Conservation (phyloP, 2,888 invertebrate genomes). For the Helicoverpa assulta region DNA sequence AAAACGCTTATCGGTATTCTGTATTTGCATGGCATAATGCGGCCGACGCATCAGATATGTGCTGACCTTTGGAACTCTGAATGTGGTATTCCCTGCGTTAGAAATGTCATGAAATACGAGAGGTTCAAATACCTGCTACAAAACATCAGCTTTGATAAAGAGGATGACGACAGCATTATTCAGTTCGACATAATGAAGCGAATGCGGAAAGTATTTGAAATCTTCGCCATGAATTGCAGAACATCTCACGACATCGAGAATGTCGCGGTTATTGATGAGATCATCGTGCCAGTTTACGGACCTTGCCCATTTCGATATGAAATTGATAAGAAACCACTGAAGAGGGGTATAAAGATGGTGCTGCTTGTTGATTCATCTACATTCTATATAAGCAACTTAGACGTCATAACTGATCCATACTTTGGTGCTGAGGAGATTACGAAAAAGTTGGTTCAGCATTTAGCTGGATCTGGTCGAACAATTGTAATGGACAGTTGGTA, state of each 20-base stretch:
- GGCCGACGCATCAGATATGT: constrained; percentile 81
- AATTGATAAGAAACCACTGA: constrained; percentile 79
- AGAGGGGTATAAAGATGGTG: constrained; percentile 83
- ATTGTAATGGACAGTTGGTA: constrained; percentile 84
- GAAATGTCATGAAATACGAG: constrained; percentile 78
- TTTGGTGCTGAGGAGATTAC: constrained; percentile 78
- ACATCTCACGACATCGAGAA: constrained; percentile 77
- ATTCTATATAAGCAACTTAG: constrained; percentile 84
- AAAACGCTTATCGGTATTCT: constrained; percentile 84
- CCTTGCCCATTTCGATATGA: constrained; percentile 85
- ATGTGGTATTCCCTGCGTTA: constrained; percentile 77
- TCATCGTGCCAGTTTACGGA: constrained; percentile 82
- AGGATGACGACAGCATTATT: constrained; percentile 71
- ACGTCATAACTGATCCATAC: constrained; percentile 83
- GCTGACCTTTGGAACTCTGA: constrained; percentile 82
- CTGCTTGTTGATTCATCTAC: constrained; percentile 81
- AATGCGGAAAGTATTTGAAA: constrained; percentile 84
- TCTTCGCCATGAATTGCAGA: constrained; percentile 85
- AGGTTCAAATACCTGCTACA: constrained; percentile 82
- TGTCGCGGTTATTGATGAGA: constrained; percentile 82
- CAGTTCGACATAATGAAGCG: constrained; percentile 82
- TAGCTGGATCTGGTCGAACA: constrained; percentile 77
- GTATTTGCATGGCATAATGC: constrained; percentile 84
- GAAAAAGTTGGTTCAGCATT: constrained; percentile 80
- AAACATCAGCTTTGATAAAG: constrained; percentile 80